These are phyloP conservation scores for Acromyrmex heyeri DNA, from an alignment of 1,140 invertebrate genomes.

Conservation along the genomic window DNA sequence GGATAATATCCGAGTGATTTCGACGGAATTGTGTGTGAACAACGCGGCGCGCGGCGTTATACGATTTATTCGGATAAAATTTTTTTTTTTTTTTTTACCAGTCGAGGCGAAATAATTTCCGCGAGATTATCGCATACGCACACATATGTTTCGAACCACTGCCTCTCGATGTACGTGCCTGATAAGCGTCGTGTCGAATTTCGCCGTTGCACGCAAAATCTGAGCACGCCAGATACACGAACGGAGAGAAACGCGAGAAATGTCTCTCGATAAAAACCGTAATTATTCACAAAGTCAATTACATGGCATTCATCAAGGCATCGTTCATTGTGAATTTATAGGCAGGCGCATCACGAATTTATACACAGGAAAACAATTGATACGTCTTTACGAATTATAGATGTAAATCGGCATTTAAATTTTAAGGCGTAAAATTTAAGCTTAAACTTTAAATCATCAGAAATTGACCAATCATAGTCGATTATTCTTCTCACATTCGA, in stretches of 20 bases:
- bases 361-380: background rate
- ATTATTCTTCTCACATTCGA: no score
- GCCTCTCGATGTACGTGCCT: conserved; percentile 49
- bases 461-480: no score
- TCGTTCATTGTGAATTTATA: background rate
- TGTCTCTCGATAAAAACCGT: background rate
- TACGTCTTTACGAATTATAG: background rate
- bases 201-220: conserved; percentile 12
- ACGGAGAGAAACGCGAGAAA: background rate
- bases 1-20: background rate
- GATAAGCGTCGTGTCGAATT: conserved; percentile 49
- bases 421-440: no score
- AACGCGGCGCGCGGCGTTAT: background rate
- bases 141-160: background rate
- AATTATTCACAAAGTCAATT: background rate
- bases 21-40: background rate
- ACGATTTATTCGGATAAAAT: background rate
- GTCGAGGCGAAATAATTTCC: background rate
- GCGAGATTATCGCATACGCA: conserved; percentile 13
- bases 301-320: no score
- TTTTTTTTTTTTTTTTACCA: background rate
- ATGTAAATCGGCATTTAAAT: no score
- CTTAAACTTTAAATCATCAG: no score
- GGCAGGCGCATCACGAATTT: background rate
- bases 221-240: background rate